These are phyloP conservation scores for Lagopus muta DNA, from an alignment of 2,113 vertebrate species.

Conservation along the genomic window DNA sequence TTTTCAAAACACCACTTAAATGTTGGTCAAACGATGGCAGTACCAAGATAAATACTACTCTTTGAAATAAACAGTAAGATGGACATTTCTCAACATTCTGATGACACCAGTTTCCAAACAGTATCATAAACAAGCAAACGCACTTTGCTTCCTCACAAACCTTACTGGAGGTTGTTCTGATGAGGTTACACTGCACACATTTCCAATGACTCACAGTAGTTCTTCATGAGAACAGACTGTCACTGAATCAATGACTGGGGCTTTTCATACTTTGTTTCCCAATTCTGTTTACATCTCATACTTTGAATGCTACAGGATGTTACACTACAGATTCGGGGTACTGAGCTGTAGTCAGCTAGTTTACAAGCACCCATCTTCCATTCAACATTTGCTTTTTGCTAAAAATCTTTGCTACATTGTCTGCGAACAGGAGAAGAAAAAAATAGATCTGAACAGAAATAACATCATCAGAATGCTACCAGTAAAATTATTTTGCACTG, in stretches of 20 bases:
- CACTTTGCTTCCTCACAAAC: background rate
- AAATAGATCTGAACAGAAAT: background rate
- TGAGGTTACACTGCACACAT: background rate
- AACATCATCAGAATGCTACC: background rate
- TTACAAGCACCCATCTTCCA: background rate
- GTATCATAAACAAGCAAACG: background rate
- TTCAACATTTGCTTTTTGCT: fast-evolving
- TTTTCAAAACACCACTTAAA: background rate
- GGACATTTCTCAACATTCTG: background rate
- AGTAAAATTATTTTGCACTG: background rate
- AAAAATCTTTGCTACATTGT: background rate
- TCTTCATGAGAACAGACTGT: background rate
- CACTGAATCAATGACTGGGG: background rate
- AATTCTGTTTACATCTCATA: background rate
- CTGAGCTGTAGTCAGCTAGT: background rate
- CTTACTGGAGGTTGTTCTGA: background rate
- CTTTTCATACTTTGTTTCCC: background rate
- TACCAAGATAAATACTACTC: background rate
- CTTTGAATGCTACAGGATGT: background rate
- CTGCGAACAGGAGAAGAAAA: background rate
- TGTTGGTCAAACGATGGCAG: background rate
- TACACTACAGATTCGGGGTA: background rate
- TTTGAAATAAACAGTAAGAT: background rate
- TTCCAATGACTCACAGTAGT: background rate
- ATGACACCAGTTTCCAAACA: background rate